Evolutionary conservation across 2,888 invertebrate species (phyloP).

Genomic region (Cheilosia vernalis): DNA sequence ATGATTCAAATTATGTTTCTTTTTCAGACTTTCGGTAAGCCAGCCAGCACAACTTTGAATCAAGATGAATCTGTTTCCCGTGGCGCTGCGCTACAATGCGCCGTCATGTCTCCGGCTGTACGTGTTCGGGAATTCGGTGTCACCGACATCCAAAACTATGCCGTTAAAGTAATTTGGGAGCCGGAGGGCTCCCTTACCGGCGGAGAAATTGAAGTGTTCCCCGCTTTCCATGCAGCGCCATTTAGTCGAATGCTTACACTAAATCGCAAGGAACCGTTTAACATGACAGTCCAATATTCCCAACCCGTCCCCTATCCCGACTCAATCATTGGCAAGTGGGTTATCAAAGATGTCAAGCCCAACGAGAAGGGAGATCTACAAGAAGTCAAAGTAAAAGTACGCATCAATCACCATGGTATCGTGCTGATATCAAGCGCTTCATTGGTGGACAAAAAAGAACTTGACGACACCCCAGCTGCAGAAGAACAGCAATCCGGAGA

Average conservation of each 20-base stretch:
- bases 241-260: constrained; percentile 97
- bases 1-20: no score
- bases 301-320: constrained; percentile 90
- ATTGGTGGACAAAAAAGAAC: constrained; percentile 89
- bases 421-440: constrained; percentile 94
- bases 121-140: constrained; percentile 98
- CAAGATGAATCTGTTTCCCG: constrained; percentile 99
- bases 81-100: constrained; percentile 98
- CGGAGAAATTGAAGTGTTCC: constrained; percentile 95
- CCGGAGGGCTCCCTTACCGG: constrained; percentile 86
- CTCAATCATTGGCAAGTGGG: constrained; percentile 91
- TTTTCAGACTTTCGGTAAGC: constrained; percentile 88
- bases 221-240: constrained; percentile 94
- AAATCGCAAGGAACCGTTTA: constrained; percentile 94
- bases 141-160: constrained; percentile 95
- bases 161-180: constrained; percentile 93
- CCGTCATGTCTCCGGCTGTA: constrained; percentile 98
- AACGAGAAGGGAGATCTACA: constrained; percentile 95
- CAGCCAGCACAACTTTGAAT: constrained; percentile 97
- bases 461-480: constrained; percentile 79
- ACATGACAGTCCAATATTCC: constrained; percentile 92
- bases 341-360: constrained; percentile 92
- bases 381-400: constrained; percentile 97
- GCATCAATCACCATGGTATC: constrained; percentile 96
- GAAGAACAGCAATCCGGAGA: constrained; percentile 76